phyloP scores from a whole-genome alignment of 1,140 invertebrate species.

The Lepidurus packardi region DNA sequence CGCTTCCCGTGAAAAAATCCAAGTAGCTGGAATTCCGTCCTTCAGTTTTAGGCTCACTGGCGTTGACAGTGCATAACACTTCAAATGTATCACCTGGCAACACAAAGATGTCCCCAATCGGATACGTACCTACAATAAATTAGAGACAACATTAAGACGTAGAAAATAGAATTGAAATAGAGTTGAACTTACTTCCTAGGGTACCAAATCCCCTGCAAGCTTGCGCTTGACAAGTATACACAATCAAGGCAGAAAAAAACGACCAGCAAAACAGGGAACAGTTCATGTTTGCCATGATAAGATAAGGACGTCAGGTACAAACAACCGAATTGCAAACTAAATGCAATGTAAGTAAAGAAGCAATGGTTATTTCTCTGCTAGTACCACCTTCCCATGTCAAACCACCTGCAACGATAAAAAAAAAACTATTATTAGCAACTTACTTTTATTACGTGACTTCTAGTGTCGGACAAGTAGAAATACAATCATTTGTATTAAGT shows the following conservation, averaged over 20 bases:
- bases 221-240: neutral
- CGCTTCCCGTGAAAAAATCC: slow-evolving; percentile 46
- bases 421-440: neutral
- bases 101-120: slow-evolving; percentile 50
- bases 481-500: neutral
- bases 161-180: neutral
- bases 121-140: slow-evolving; percentile 46
- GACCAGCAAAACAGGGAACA: neutral
- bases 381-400: neutral
- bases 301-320: neutral
- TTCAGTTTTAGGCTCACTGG: slow-evolving; percentile 41
- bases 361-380: neutral
- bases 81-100: slow-evolving; percentile 47
- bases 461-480: neutral
- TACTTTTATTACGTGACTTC: neutral
- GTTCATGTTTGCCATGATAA: neutral
- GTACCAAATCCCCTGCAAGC: neutral
- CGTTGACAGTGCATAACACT: slow-evolving; percentile 50
- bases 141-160: neutral
- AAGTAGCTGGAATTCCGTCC: slow-evolving; percentile 47
- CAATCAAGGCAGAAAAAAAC: slow-evolving; percentile 5
- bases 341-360: neutral
- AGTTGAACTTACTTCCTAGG: neutral
- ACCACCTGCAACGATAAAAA: neutral
- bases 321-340: neutral